Conservation (phyloP, 2,797 vertebrate genomes). For the Halcyon leucocephala region DNA sequence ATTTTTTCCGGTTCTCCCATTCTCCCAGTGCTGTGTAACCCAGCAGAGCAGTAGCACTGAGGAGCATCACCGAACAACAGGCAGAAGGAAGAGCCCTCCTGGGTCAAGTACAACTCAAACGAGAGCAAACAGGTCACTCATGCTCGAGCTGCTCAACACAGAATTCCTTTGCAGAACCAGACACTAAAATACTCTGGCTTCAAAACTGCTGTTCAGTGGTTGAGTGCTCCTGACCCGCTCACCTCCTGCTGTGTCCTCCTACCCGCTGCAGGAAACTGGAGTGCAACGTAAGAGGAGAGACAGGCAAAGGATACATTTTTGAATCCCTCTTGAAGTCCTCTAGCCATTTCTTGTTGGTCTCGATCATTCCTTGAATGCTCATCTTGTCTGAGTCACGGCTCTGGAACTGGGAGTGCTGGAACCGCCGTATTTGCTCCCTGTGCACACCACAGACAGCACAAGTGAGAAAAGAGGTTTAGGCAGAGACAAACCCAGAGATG, state of each 20-base stretch:
- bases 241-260: background rate
- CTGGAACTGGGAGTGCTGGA: constrained; percentile 63
- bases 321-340: constrained; percentile 85
- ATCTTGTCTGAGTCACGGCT: constrained; percentile 67
- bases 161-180: background rate
- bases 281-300: background rate
- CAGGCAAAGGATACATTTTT: constrained; percentile 89
- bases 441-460: background rate
- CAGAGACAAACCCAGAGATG: background rate
- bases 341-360: constrained; percentile 91
- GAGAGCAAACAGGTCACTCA: background rate
- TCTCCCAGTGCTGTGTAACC: background rate
- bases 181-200: background rate
- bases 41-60: background rate
- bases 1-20: accelerated
- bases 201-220: accelerated
- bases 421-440: constrained; percentile 79
- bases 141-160: background rate
- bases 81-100: background rate
- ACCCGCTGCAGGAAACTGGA: background rate
- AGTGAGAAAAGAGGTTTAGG: background rate
- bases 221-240: background rate
- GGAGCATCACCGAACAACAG: background rate
- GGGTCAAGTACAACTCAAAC: background rate
- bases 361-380: constrained; percentile 84